These are phyloP conservation scores for Hedya salicella DNA, from an alignment of 2,888 invertebrate genomes.

Conservation along the genomic window DNA sequence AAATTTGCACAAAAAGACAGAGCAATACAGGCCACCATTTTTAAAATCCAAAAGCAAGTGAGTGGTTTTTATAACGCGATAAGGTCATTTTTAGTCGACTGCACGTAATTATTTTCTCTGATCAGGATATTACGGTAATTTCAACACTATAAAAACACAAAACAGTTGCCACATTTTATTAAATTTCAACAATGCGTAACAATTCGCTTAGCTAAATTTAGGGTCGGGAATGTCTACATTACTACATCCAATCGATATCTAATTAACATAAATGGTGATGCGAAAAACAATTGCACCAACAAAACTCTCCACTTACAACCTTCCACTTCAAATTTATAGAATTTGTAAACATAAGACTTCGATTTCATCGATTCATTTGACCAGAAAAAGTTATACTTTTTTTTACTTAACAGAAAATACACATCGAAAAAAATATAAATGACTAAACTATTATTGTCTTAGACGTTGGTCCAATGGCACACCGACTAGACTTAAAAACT, in stretches of 20 bases:
- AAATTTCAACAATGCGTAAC: conserved; percentile 34
- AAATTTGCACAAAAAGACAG: too few relatives aligned
- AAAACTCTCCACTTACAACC: too few relatives aligned
- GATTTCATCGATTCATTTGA: not conserved
- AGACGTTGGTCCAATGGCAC: conserved; percentile 38
- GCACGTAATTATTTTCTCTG: too few relatives aligned
- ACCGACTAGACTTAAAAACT: conserved; percentile 32
- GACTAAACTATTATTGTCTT: conserved; percentile 29
- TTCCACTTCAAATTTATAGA: not conserved
- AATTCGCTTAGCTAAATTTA: conserved; percentile 4
- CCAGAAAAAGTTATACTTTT: not conserved
- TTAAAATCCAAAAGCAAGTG: too few relatives aligned
- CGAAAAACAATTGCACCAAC: not conserved
- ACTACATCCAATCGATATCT: conserved; percentile 21
- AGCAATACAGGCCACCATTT: too few relatives aligned
- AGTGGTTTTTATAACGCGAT: too few relatives aligned
- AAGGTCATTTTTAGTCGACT: too few relatives aligned
- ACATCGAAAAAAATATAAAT: not conserved
- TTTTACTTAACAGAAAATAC: too few relatives aligned
- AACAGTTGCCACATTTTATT: conserved; percentile 30
- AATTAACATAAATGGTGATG: not conserved
- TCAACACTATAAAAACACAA: not conserved
- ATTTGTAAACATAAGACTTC: not conserved
- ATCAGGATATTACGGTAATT: too few relatives aligned
- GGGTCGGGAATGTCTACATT: conserved; percentile 12